Evolutionary conservation across 2,888 invertebrate species (phyloP).

Genomic region (Tenthredo livida): DNA sequence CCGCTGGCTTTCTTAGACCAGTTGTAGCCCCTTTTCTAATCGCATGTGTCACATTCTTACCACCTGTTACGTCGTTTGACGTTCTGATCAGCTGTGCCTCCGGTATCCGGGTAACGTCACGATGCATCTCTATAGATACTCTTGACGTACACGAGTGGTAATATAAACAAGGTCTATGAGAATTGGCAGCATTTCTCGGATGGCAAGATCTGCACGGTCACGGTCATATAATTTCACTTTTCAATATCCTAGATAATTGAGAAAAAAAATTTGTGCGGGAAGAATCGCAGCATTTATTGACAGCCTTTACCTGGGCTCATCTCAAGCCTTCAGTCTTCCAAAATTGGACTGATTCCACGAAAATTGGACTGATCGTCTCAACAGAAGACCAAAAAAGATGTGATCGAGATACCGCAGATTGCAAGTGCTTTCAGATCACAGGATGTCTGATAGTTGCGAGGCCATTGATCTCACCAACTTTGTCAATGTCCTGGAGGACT

Average conservation of each 20-base stretch:
- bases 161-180: conserved; percentile 49
- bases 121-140: conserved; percentile 48
- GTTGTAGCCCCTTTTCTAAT: conserved; percentile 20
- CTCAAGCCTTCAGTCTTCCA: background rate
- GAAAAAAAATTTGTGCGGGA: background rate
- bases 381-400: background rate
- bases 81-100: conserved; percentile 50
- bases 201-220: conserved; percentile 21
- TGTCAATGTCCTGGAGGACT: background rate
- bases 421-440: background rate
- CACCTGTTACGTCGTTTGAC: conserved; percentile 46
- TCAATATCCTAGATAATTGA: background rate
- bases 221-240: conserved; percentile 33
- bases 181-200: conserved; percentile 48
- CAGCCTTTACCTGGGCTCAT: background rate
- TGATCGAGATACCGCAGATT: background rate
- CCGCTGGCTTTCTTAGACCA: background rate
- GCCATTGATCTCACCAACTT: conserved; percentile 25
- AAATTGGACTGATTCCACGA: background rate
- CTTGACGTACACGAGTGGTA: conserved; percentile 31
- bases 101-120: conserved; percentile 45
- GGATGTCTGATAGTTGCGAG: background rate
- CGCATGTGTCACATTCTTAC: conserved; percentile 43
- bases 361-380: background rate
- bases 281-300: background rate